Conservation (phyloP, 2,888 invertebrate species). For the Heliconius hortense region DNA sequence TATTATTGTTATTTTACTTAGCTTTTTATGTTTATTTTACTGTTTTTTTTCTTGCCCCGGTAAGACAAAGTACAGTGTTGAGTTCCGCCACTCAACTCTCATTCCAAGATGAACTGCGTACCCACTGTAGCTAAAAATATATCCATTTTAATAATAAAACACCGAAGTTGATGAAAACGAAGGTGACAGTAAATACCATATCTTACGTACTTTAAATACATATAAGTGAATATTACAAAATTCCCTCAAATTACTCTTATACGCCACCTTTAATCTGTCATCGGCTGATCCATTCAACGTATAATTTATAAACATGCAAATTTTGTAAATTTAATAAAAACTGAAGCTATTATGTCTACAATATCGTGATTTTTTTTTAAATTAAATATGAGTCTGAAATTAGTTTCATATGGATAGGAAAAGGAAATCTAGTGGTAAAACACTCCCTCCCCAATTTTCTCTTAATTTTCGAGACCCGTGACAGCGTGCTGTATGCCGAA, state of each 20-base stretch:
- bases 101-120: no score
- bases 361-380: no score
- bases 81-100: no score
- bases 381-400: no score
- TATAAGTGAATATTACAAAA: constrained; percentile 8
- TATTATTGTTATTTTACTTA: no score
- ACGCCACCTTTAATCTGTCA: constrained; percentile 18
- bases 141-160: background rate
- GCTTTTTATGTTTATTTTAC: no score
- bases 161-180: background rate
- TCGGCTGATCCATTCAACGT: constrained; percentile 7
- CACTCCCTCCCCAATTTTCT: background rate
- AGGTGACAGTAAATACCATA: constrained; percentile 2
- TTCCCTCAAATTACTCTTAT: background rate
- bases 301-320: background rate
- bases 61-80: no score
- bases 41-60: no score
- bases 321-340: background rate
- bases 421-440: background rate
- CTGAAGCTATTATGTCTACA: background rate
- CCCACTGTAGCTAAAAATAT: background rate
- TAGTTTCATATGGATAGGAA: no score
- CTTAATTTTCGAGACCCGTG: background rate
- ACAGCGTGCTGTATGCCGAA: background rate
- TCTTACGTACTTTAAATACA: background rate